phyloP scores from a whole-genome alignment of 1,140 invertebrate genomes.

The Colletes gigas region DNA sequence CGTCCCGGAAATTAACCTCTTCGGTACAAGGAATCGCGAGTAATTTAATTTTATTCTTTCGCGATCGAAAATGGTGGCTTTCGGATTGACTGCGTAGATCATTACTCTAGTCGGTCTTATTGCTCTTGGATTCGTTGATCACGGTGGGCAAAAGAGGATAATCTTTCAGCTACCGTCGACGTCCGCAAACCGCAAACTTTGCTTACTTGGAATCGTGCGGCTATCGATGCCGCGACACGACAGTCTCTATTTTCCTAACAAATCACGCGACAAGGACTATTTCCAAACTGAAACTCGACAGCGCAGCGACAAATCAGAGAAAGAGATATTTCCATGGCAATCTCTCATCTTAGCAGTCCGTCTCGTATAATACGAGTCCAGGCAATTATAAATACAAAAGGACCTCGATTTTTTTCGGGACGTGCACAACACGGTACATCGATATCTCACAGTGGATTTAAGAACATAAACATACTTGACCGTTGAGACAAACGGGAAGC shows the following conservation, averaged over 20 bases:
- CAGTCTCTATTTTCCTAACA: conserved; percentile 17
- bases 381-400: too few relatives aligned
- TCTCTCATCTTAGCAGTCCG: too few relatives aligned
- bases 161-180: conserved; percentile 35
- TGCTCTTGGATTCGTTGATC: conserved; percentile 8
- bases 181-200: conserved; percentile 30
- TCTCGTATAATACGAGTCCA: too few relatives aligned
- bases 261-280: conserved; percentile 23
- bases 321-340: too few relatives aligned
- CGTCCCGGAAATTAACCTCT: too few relatives aligned
- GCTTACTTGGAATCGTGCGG: not conserved
- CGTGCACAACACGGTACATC: too few relatives aligned
- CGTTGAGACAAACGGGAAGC: too few relatives aligned
- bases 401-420: too few relatives aligned
- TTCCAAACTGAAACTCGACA: not conserved
- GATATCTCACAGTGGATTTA: too few relatives aligned
- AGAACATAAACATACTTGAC: too few relatives aligned
- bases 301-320: too few relatives aligned
- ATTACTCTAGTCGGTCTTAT: not conserved
- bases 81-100: not conserved
- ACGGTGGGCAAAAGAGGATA: conserved; percentile 34
- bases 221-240: not conserved
- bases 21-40: not conserved
- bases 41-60: too few relatives aligned
- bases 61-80: not conserved